A percentile compares a stretch with the other conserved stretches of the same genome.
Evolutionary conservation across 2,888 invertebrate genomes (phyloP).

Genomic region (Tinea semifulvella): DNA sequence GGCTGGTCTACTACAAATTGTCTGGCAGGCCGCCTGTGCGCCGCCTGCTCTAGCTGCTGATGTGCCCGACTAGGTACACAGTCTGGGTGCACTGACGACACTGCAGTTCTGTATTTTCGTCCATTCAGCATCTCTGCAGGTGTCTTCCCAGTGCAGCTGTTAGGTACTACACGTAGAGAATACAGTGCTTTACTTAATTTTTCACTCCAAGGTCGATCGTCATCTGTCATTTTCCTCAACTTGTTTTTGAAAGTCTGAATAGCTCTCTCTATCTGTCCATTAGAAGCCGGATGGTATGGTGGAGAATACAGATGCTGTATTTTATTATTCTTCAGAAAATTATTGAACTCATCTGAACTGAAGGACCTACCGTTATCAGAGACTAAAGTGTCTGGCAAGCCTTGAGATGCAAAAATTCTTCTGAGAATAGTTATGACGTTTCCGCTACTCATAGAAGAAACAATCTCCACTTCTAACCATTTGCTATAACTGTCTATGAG

Average conservation of each 20-base stretch:
- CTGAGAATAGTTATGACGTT: conserved; percentile 13
- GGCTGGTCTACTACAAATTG: too few species aligned
- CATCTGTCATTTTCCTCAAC: too few species aligned
- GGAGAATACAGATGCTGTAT: conserved; percentile 15
- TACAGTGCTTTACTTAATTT: conserved; percentile 18
- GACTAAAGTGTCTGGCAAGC: conserved; percentile 15
- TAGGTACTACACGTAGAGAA: conserved; percentile 14
- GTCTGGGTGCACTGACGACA: conserved; percentile 8
- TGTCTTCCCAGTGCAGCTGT: conserved; percentile 17
- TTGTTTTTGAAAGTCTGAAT: conserved; percentile 16
- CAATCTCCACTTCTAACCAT: conserved; percentile 17
- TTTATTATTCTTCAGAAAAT: conserved; percentile 15
- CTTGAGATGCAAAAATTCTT: conserved; percentile 16
- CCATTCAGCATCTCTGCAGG: conserved; percentile 19
- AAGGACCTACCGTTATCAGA: conserved; percentile 18
- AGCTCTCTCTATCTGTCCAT: conserved; percentile 17
- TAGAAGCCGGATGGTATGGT: conserved; percentile 18
- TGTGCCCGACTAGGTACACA: too few species aligned
- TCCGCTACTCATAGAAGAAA: not conserved
- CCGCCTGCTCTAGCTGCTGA: too few species aligned
- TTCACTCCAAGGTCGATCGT: conserved; percentile 16
- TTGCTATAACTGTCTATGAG: conserved; percentile 16
- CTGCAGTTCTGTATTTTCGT: conserved; percentile 15
- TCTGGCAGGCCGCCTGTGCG: too few species aligned
- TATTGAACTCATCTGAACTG: conserved; percentile 16